These are phyloP conservation scores for Molossus molossus DNA, from an alignment of 2,797 vertebrate genomes.

Conservation along the genomic window DNA sequence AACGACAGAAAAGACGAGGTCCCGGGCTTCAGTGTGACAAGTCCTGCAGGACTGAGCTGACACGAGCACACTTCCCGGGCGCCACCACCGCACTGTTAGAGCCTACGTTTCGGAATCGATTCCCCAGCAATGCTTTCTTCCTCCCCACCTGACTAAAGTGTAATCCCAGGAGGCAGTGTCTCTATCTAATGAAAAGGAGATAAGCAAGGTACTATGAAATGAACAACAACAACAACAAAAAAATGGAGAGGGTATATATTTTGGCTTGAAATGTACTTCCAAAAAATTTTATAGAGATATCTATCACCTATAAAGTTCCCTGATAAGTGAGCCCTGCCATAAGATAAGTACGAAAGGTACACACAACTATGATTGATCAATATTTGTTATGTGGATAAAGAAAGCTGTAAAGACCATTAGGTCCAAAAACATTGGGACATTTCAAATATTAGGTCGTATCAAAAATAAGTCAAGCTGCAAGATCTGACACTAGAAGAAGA, in stretches of 20 bases:
- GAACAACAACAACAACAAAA: not conserved
- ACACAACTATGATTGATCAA: not conserved
- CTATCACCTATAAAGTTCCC: not conserved
- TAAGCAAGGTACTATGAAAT: not conserved
- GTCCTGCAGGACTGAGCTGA: not conserved
- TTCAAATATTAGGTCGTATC: not conserved
- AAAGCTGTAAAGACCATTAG: slow-evolving; percentile 16
- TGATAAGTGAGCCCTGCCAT: not conserved
- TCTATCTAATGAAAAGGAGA: not conserved
- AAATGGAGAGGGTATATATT: not conserved
- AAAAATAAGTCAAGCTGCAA: slow-evolving; percentile 54
- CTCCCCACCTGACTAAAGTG: not conserved
- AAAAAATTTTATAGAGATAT: not conserved
- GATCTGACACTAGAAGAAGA: not conserved
- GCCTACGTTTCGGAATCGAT: slow-evolving; percentile 11
- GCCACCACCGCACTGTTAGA: not conserved
- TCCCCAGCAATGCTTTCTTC: not conserved
- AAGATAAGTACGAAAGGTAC: not conserved
- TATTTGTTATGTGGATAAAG: slow-evolving; percentile 2
- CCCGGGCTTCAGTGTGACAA: not conserved
- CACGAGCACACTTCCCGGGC: not conserved
- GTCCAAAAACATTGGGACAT: not conserved
- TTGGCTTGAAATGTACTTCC: not conserved
- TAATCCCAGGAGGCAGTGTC: not conserved
- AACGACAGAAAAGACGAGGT: not conserved